Conservation (phyloP, 2,113 vertebrate genomes). For the Athene noctua region DNA sequence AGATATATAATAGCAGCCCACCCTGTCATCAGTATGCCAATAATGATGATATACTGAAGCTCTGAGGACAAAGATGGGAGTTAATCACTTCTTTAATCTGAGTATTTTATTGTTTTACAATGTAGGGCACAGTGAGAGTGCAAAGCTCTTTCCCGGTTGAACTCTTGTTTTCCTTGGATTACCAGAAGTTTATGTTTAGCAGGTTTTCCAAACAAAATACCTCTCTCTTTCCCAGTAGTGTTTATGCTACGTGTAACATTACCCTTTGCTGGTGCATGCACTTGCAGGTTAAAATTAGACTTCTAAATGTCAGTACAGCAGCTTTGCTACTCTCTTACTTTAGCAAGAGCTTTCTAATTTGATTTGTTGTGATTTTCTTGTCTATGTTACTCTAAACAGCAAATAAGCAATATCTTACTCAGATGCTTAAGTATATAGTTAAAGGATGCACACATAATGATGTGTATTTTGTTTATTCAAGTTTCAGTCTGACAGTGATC, state of each 20-base stretch:
- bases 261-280: neutral
- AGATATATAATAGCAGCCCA: neutral
- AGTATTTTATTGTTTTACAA: conserved; percentile 25
- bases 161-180: conserved; percentile 43
- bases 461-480: neutral
- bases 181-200: conserved; percentile 47
- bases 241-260: conserved; percentile 40
- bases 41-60: neutral
- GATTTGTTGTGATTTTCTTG: neutral
- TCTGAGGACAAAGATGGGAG: neutral
- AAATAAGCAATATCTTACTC: neutral
- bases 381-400: neutral
- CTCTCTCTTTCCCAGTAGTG: neutral
- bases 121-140: neutral
- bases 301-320: conserved; percentile 53
- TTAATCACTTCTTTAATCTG: neutral
- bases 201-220: conserved; percentile 35
- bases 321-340: neutral
- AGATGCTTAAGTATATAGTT: neutral
- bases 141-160: neutral
- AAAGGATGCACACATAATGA: neutral
- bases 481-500: neutral
- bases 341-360: neutral
- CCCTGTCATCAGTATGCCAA: neutral
- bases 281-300: conserved; percentile 61